Evolutionary conservation across 1,140 invertebrate species (phyloP).

Genomic region (Tribolium castaneum): DNA sequence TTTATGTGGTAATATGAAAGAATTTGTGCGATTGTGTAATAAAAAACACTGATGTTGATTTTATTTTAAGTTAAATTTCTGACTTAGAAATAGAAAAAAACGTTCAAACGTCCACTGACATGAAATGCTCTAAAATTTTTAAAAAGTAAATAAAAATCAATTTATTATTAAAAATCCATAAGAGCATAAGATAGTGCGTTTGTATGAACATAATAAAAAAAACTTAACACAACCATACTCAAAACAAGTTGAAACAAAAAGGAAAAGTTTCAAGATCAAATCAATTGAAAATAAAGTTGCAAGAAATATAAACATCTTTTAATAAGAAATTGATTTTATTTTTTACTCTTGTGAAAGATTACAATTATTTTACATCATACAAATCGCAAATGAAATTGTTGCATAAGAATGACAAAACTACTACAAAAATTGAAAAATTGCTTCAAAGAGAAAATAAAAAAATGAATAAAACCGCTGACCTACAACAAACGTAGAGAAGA

Average conservation of each 20-base stretch:
- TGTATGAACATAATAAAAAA: background rate
- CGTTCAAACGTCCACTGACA: background rate
- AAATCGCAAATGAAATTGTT: constrained; percentile 26
- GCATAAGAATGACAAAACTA: constrained; percentile 14
- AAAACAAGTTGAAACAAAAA: background rate
- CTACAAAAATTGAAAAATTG: constrained; percentile 9
- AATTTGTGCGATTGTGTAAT: no score
- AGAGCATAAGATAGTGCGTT: background rate
- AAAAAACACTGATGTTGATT: background rate
- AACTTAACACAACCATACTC: background rate
- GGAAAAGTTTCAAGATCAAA: background rate
- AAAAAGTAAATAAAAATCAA: constrained; percentile 5
- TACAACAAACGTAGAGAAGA: constrained; percentile 33
- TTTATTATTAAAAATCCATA: constrained; percentile 10
- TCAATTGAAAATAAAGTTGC: constrained; percentile 17
- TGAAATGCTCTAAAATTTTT: background rate
- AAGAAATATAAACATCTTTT: constrained; percentile 33
- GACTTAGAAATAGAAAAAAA: background rate
- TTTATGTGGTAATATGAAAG: no score
- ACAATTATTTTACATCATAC: constrained; percentile 30
- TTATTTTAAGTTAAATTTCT: no score
- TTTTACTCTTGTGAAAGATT: constrained; percentile 13
- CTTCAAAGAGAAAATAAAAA: constrained; percentile 20
- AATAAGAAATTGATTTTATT: constrained; percentile 35
- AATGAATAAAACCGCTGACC: constrained; percentile 27